Base-by-base conservation (phyloP, 2,797 vertebrate genomes). In the Gymnothorax javanicus region DNA sequence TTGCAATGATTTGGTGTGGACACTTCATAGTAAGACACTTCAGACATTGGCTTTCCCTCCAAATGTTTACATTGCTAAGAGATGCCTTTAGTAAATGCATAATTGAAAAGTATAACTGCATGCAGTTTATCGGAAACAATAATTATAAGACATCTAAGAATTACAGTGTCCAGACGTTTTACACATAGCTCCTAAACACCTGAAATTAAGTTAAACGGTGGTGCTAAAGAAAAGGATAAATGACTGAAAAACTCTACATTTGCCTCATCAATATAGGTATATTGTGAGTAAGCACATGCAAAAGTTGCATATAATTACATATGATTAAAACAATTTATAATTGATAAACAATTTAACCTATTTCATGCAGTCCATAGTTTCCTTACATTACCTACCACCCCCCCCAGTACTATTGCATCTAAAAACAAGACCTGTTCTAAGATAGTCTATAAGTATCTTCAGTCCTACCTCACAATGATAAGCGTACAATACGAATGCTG, bases 1-100 rank as follows among this genome's bases (percentile, higher is more conserved):
- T 79, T 85, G 71, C 25, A 56, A 56, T 82, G 81, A 62, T 84
- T 60, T 83, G 60, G 58, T 85, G 43, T 50, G 33, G 82, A 43
- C 50, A 75, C 59, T 33, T 87, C 20, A 84, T 50, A 43, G 12
- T 56, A 59, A 86, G 25, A 58, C 83, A 33, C 57, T 50, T 12
- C 52, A 59, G 33, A 33, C 23, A 83, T 20, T 13, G 60, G 3
- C 81, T 73, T 56, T 58, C 73, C 11, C 67, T 69, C 15, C 81
- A 58, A 58, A 57, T 83, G 56, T 17, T 58, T 23, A 23, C 82
- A 83, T 67, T 8, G 57, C 84, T 43, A 62, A 64, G 62, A 87
- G 57, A 43, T 33, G 8, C 73, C 69, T 85, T 85, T 69, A 85
- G 58, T 27, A 67, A 69, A 84, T 83, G 57, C 15, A 9, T 83